Evolutionary conservation across 2,113 vertebrate species (phyloP).

Genomic region (Cyprinodon tularosa): DNA sequence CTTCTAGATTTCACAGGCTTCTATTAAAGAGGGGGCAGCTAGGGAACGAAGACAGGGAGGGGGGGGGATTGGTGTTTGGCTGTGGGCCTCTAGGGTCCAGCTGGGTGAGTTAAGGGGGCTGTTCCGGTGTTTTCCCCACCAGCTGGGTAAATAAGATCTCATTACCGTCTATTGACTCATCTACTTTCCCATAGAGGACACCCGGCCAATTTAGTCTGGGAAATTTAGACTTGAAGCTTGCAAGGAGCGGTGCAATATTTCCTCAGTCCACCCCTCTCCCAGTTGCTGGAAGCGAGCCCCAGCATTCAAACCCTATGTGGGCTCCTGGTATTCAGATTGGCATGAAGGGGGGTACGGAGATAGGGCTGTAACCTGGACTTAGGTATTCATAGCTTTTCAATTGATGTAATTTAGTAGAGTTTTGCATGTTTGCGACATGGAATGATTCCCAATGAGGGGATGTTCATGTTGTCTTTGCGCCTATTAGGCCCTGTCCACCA

Average conservation of each 20-base stretch:
- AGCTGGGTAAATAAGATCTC: conserved; percentile 77
- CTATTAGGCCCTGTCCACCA: no score
- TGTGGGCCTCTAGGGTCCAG: conserved; percentile 46
- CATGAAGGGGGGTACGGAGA: conserved; percentile 51
- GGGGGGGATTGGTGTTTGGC: conserved; percentile 42
- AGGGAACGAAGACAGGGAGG: neutral
- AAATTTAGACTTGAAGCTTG: conserved; percentile 64
- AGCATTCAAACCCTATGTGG: conserved; percentile 49
- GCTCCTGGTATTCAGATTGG: conserved; percentile 48
- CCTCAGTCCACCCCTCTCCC: conserved; percentile 45
- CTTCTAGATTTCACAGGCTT: conserved; percentile 49
- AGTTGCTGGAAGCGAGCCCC: conserved; percentile 43
- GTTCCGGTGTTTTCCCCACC: conserved; percentile 58
- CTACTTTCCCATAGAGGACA: conserved; percentile 65
- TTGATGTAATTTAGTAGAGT: conserved; percentile 64
- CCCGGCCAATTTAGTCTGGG: conserved; percentile 62
- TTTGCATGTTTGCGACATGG: conserved; percentile 67
- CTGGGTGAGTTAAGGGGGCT: conserved; percentile 60
- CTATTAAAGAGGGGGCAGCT: conserved; percentile 24
- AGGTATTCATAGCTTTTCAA: conserved; percentile 77
- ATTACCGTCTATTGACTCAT: conserved; percentile 74
- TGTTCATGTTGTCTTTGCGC: neutral
- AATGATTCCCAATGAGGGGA: conserved; percentile 34
- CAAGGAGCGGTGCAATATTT: conserved; percentile 58
- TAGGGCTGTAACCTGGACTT: conserved; percentile 43